phyloP scores from a whole-genome alignment of 2,888 invertebrate genomes.

The Plebejus argus region DNA sequence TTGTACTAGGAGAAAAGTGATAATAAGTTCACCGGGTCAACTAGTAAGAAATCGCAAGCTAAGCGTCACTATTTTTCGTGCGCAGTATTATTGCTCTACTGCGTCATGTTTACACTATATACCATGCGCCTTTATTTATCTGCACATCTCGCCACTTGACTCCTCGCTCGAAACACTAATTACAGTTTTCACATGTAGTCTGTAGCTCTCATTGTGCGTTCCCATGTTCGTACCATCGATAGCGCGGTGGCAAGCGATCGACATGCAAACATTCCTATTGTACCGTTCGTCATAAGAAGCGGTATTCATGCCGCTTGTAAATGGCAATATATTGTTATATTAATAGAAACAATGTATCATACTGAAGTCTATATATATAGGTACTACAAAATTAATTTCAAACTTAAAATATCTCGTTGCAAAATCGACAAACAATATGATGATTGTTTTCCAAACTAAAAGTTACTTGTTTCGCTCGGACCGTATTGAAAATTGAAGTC shows the following conservation, averaged over 20 bases:
- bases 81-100: too few species aligned
- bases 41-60: too few species aligned
- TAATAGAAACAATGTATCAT: too few species aligned
- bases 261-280: slow-evolving; percentile 4
- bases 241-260: neutral
- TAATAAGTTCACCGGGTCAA: too few species aligned
- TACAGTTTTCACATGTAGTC: slow-evolving; percentile 60
- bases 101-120: neutral
- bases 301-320: neutral
- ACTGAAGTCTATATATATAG: too few species aligned
- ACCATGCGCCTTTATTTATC: slow-evolving; percentile 9
- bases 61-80: too few species aligned
- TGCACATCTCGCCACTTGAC: slow-evolving; percentile 16
- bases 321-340: too few species aligned
- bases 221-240: slow-evolving; percentile 22
- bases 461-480: neutral
- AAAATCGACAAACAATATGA: neutral
- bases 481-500: neutral
- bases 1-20: too few species aligned
- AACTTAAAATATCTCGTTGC: neutral
- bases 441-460: neutral
- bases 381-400: neutral
- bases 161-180: slow-evolving; percentile 67
- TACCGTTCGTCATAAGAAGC: neutral
- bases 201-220: slow-evolving; percentile 44